Evolutionary conservation across 2,797 vertebrate species (phyloP).

Genomic region (Chrosomus eos): DNA sequence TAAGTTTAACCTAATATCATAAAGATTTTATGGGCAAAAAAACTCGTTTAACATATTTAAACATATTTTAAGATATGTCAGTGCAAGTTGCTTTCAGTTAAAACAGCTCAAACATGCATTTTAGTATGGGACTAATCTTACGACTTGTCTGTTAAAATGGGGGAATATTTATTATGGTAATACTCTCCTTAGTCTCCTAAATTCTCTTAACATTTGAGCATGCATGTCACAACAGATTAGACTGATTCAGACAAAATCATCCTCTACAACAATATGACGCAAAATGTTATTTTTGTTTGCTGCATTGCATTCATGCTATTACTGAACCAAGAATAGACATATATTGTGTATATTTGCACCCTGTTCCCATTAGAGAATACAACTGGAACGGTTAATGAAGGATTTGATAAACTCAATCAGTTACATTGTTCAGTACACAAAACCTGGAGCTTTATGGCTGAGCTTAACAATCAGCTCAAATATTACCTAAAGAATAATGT

Average conservation of each 20-base stretch:
- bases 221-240: not conserved
- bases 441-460: not conserved
- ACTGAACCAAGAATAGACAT: slow-evolving; percentile 12
- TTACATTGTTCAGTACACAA: slow-evolving; percentile 23
- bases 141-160: too few species aligned
- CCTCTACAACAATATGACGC: not conserved
- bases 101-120: too few species aligned
- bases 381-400: slow-evolving; percentile 3
- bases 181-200: not conserved
- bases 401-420: slow-evolving; percentile 9
- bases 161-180: too few species aligned
- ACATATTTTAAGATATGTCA: too few species aligned
- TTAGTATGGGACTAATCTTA: too few species aligned
- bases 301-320: slow-evolving; percentile 16
- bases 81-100: too few species aligned
- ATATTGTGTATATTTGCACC: slow-evolving; percentile 1
- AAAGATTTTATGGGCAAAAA: too few species aligned
- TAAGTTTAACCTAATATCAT: too few species aligned
- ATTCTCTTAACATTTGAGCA: not conserved
- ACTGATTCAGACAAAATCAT: not conserved
- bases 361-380: slow-evolving; percentile 14
- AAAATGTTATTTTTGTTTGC: slow-evolving; percentile 15
- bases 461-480: slow-evolving; percentile 23
- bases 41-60: too few species aligned
- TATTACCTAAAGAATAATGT: not conserved